Base-by-base conservation (phyloP, 2,888 invertebrate species). In the Drosophila borborema region DNA sequence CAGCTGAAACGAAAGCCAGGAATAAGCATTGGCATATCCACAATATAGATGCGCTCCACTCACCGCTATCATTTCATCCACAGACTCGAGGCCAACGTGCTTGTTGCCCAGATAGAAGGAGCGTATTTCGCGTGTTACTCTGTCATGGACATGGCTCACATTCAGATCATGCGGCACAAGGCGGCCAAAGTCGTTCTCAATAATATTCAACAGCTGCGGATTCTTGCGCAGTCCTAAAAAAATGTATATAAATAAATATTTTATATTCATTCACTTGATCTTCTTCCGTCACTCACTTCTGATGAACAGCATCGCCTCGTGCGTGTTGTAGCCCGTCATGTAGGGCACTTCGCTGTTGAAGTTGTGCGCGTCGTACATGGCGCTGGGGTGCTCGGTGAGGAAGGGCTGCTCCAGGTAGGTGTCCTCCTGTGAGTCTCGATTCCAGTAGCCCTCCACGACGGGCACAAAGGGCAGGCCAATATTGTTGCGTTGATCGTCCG, bases 241-340 rank as follows among this genome's bases (percentile, higher is more conserved):
- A 23, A n/a, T 1, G 7, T 31, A 6, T 34, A 34, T 34, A 34
- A 8, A 34, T 34, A 34, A 6, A 9, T 34, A 34, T 23, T 14
- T n/a, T 5, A 20, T 20, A 12, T 36, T 5, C 5, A 28, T 0
- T 31, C 10, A 9, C 2, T 12, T n/a, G 0, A 9, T 1, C 16
- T 0, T 12, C 38, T 23, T 38, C 10, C 14, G 1, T 1, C 7
- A 85, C 90, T 69, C 72, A 95, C 95, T 93, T 93, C 94, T 91
- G 61, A 95, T 94, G n/a, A 95, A 93, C 40, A 95, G 93, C 87
- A 95, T 94, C n/a, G 95, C 95, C 81, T 96, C 96, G 76, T 95
- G 94, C 1, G 95, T 95, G 69, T 95, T 95, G 82, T 95, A 94
- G 0, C 96, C 96, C 0, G 95, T 94, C 74, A 96, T 94, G 81